A percentile compares a stretch with the other conserved stretches of the same genome.
These are phyloP conservation scores for Aleadryas rufinucha DNA, from an alignment of 2,113 vertebrate genomes.

Conservation along the genomic window DNA sequence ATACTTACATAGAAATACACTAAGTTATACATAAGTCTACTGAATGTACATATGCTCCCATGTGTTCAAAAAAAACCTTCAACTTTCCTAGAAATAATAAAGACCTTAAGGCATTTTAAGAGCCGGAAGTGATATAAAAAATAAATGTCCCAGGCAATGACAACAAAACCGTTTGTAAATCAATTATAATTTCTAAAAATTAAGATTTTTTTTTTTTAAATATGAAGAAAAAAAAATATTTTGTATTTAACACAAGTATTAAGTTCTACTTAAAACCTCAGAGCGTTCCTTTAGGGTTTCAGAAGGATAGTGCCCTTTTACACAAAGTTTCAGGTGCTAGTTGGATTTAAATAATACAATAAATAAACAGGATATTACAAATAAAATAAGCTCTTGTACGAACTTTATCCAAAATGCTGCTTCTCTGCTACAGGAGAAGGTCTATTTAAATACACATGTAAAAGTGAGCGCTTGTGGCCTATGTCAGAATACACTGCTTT, in stretches of 20 bases:
- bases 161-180: background rate
- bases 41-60: background rate
- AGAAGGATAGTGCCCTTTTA: background rate
- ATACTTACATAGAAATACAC: background rate
- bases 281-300: background rate
- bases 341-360: background rate
- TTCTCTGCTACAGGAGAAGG: slow-evolving; percentile 6
- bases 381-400: background rate
- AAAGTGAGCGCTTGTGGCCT: slow-evolving; percentile 56
- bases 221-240: background rate
- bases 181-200: background rate
- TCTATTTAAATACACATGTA: slow-evolving; percentile 34
- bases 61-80: background rate
- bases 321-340: background rate
- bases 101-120: background rate
- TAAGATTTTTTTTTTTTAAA: background rate
- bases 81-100: background rate
- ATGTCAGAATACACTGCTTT: slow-evolving; percentile 73
- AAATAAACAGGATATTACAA: background rate
- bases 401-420: slow-evolving; percentile 35
- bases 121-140: background rate
- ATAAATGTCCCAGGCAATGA: background rate
- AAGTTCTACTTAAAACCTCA: background rate
- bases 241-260: background rate
- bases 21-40: background rate